Evolutionary conservation across 1,140 invertebrate genomes (phyloP).

Genomic region (Diprion similis): DNA sequence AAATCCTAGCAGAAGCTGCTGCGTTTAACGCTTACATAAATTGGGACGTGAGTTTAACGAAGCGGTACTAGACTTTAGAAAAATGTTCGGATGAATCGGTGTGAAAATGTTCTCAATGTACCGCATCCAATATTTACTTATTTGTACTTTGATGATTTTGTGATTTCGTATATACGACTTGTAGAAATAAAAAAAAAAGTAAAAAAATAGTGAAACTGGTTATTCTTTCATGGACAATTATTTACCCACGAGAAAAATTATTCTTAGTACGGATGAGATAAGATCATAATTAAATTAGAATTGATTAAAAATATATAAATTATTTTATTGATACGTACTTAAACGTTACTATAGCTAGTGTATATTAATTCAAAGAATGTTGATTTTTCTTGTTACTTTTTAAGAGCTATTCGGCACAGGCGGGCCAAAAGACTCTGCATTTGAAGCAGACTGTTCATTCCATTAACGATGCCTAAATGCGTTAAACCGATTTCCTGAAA

Average conservation of each 20-base stretch:
- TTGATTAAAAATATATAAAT: conserved; percentile 14
- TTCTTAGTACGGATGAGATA: background rate
- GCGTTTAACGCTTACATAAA: too few species aligned
- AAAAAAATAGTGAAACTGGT: conserved; percentile 11
- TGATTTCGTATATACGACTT: background rate
- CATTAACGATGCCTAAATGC: conserved; percentile 91
- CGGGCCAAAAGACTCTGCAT: conserved; percentile 87
- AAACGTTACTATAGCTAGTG: background rate
- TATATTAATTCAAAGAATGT: conserved; percentile 2
- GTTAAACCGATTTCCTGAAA: conserved; percentile 90
- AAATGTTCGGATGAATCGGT: background rate
- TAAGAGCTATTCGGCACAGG: conserved; percentile 68
- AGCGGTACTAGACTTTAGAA: background rate
- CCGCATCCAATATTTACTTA: conserved; percentile 24
- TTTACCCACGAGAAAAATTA: too few species aligned
- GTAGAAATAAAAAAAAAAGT: background rate
- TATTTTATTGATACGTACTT: background rate
- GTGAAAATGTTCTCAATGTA: background rate
- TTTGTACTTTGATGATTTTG: conserved; percentile 23
- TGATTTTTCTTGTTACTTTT: conserved; percentile 10
- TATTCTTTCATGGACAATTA: too few species aligned
- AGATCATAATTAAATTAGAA: background rate
- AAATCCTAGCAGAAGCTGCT: too few species aligned
- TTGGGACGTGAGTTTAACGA: too few species aligned
- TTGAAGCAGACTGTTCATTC: conserved; percentile 87